Evolutionary conservation across 2,888 invertebrate genomes (phyloP).

Genomic region (Petrolisthes manimaculis): DNA sequence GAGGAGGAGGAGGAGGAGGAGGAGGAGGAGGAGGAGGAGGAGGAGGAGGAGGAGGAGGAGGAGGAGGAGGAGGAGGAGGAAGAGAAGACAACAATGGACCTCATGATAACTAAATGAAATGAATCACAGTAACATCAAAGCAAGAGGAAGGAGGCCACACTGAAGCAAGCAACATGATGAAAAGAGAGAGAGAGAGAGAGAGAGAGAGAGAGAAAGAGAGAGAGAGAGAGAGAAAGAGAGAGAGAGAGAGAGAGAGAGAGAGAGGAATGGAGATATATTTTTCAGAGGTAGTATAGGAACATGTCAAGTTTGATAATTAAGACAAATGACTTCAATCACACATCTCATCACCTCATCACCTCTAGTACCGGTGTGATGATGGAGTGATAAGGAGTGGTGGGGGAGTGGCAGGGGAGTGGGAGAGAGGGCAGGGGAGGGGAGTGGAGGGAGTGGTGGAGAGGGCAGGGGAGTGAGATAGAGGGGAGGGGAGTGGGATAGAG

Average conservation of each 20-base stretch:
- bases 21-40: background rate
- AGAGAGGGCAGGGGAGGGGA: too few species aligned
- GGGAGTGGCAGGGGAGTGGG: too few species aligned
- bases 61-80: background rate
- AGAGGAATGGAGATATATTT: too few species aligned
- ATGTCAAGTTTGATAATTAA: too few species aligned
- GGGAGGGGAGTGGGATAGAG: too few species aligned
- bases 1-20: background rate
- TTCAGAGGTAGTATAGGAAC: too few species aligned
- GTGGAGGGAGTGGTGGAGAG: too few species aligned
- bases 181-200: background rate
- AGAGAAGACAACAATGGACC: background rate
- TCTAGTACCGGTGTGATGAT: too few species aligned
- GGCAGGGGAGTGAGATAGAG: slow-evolving; percentile 5
- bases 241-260: slow-evolving; percentile 10
- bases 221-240: background rate
- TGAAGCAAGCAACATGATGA: background rate
- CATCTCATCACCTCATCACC: too few species aligned
- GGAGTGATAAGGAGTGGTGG: too few species aligned
- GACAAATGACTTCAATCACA: too few species aligned
- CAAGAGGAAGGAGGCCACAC: background rate
- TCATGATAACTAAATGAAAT: background rate
- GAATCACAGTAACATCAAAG: background rate
- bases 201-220: background rate
- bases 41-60: background rate